Evolutionary conservation across 2,113 vertebrate species (phyloP).

Genomic region (Petrocephalus zakoni): DNA sequence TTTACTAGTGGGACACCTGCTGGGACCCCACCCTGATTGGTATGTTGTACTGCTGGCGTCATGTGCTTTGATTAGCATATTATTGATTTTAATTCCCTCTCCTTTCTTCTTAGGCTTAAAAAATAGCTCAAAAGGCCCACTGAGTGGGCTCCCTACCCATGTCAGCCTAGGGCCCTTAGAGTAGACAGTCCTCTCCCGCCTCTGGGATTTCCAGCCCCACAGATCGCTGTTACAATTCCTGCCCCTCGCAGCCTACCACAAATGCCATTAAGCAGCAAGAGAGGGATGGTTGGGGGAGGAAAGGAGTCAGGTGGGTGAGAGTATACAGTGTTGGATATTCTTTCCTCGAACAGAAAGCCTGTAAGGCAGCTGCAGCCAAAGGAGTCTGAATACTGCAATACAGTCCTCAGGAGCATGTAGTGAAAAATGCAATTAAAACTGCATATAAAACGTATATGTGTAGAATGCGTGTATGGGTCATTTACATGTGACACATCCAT

Average conservation of each 20-base stretch:
- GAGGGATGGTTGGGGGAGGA: not conserved
- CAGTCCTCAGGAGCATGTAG: not conserved
- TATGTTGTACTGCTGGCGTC: too few species aligned
- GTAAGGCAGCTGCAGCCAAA: not conserved
- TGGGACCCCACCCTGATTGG: too few species aligned
- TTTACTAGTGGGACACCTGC: too few species aligned
- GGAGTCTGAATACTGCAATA: not conserved
- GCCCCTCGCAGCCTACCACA: too few species aligned
- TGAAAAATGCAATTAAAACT: not conserved
- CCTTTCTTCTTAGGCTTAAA: too few species aligned
- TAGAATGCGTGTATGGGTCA: not conserved
- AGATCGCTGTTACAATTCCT: not conserved
- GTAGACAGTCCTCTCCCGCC: not conserved
- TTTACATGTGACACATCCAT: not conserved
- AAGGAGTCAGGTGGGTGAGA: not conserved
- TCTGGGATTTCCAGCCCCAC: not conserved
- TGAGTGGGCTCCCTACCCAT: too few species aligned
- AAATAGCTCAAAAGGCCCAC: too few species aligned
- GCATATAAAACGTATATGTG: not conserved
- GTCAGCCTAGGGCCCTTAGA: not conserved
- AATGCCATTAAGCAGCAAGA: not conserved
- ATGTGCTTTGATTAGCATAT: too few species aligned
- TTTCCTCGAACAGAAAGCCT: not conserved
- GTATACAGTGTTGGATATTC: not conserved
- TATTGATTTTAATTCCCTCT: too few species aligned